These are phyloP conservation scores for Eptesicus fuscus DNA, from an alignment of 2,113 vertebrate species.

Conservation along the genomic window DNA sequence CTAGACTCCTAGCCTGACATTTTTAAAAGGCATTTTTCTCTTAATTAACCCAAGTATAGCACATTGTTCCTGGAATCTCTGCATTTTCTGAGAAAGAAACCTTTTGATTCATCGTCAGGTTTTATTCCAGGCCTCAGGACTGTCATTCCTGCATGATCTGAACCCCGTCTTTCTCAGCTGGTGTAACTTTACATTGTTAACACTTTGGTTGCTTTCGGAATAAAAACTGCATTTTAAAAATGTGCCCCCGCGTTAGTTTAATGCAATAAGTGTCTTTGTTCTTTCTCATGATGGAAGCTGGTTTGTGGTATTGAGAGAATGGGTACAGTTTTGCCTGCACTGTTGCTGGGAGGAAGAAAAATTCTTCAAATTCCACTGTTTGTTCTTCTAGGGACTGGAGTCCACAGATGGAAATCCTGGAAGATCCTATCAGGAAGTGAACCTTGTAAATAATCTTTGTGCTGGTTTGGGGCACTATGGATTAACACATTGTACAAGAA, in stretches of 20 bases:
- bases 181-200: not conserved
- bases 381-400: constrained; percentile 12
- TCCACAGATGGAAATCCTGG: constrained; percentile 38
- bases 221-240: not conserved
- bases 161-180: not conserved
- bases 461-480: not conserved
- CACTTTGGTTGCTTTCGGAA: not conserved
- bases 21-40: constrained; percentile 4
- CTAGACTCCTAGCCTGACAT: not conserved
- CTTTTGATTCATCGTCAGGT: constrained; percentile 19
- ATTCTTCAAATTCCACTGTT: constrained; percentile 35
- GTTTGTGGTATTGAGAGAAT: not conserved
- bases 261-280: not conserved
- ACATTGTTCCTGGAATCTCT: constrained; percentile 29
- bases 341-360: constrained; percentile 23
- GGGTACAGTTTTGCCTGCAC: not conserved
- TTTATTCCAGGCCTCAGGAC: not conserved
- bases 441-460: constrained; percentile 12
- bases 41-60: not conserved
- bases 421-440: constrained; percentile 43
- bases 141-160: not conserved
- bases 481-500: not conserved
- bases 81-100: not conserved
- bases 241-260: not conserved
- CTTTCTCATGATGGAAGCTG: not conserved